Evolutionary conservation across 2,797 vertebrate species (phyloP), one percentile per base, ranked within the genome.

Genomic region (Diceros bicornis): DNA sequence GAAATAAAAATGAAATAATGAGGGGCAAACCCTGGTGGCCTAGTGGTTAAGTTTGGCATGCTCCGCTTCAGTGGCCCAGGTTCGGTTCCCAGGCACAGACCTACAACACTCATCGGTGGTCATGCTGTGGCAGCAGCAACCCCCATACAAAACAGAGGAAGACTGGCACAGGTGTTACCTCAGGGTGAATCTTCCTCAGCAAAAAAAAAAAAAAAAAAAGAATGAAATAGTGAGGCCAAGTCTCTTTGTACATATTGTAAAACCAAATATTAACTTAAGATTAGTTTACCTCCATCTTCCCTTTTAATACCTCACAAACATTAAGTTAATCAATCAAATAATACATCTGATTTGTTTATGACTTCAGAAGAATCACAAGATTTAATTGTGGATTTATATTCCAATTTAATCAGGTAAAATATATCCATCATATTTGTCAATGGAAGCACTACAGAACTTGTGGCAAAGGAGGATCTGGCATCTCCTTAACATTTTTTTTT

Each of bases 1-100:
- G 91, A 69, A 95, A 62, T 86, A 86, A 92, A 92, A 86, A 81
- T 27, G 37, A 93, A 68, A 93, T 74, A 27, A 7, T 55, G 27
- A 41, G 41, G 41, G 41, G 41, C 41, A 41, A 41, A 41, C 41
- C 41, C 41, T 41, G 41, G 41, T 41, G 41, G 41, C 41, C 41
- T 41, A 41, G 41, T 41, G 4, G 41, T 41, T 41, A 41, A 41
- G 41, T 41, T 41, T 41, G 41, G 41, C 41, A 41, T 41, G 41
- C 41, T 41, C 41, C 5, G 41, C 41, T 41, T 41, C 41, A 41
- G 41, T 5, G 41, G 41, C 41, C 41, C 41, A 41, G 41, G 41
- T 41, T 41, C 41, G 5, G 41, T 41, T 41, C 41, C 41, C 41
- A 41, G 41, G 41, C 41, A 41, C 41, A 41, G 41, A 41, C 41